Evolutionary conservation across 2,113 vertebrate species (phyloP).

Genomic region (Microtus oregoni): DNA sequence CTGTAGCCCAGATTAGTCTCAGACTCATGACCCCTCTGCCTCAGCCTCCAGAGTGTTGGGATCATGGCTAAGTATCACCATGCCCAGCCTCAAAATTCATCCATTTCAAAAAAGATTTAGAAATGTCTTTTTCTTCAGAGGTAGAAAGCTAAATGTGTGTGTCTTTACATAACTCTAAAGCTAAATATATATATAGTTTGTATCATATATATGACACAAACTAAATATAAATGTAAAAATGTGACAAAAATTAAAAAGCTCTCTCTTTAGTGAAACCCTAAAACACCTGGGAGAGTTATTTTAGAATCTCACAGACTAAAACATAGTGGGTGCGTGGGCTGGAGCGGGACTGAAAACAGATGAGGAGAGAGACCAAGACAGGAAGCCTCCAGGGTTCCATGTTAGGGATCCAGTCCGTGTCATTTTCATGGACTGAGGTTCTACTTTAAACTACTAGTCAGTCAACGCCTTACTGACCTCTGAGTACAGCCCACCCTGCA

Average conservation of each 20-base stretch:
- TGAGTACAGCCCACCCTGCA: neutral
- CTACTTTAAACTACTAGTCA: slow-evolving; percentile 32
- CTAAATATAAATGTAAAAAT: slow-evolving; percentile 43
- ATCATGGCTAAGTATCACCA: neutral
- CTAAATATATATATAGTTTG: neutral
- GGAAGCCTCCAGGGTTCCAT: neutral
- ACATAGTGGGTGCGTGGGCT: neutral
- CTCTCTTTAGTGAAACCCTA: slow-evolving; percentile 27
- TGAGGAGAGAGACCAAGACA: neutral
- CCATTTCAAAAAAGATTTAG: neutral
- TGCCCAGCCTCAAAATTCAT: neutral
- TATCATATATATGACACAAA: neutral
- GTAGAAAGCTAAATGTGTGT: slow-evolving; percentile 39
- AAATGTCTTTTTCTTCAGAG: slow-evolving; percentile 61
- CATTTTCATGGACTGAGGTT: neutral
- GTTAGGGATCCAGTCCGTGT: neutral
- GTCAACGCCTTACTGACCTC: neutral
- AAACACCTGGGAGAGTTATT: slow-evolving; percentile 57
- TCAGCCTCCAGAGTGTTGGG: neutral
- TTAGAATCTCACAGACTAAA: slow-evolving; percentile 54
- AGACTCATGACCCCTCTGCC: neutral
- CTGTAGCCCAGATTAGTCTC: neutral
- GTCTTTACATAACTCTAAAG: neutral
- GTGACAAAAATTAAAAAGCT: neutral
- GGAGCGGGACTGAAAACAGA: neutral